Conservation (phyloP, 1,140 invertebrate species). For the Cryptotermes secundus region DNA sequence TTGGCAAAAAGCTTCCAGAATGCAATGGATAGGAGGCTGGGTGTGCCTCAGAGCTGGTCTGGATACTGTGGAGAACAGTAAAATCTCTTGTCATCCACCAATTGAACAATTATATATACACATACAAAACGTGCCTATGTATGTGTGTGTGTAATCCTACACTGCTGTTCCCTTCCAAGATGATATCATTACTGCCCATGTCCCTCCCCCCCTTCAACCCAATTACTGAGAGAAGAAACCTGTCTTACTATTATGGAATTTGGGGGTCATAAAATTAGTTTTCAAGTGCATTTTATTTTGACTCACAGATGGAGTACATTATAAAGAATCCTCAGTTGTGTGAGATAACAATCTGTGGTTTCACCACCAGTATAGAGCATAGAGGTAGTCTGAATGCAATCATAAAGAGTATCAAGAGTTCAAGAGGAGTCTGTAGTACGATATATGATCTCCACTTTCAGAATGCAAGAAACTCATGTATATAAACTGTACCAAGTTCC, state of each 20-base stretch:
- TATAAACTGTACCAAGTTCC: slow-evolving; percentile 22
- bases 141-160: background rate
- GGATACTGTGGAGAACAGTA: no score
- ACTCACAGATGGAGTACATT: background rate
- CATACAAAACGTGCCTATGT: background rate
- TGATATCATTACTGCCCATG: background rate
- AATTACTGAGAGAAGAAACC: background rate
- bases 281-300: background rate
- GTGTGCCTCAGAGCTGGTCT: no score
- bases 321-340: background rate
- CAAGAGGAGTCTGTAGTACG: background rate
- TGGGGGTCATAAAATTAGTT: background rate
- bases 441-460: background rate
- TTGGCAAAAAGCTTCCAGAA: no score
- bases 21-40: no score
- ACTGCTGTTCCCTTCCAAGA: background rate
- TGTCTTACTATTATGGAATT: background rate
- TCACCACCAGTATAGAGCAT: background rate
- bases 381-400: background rate
- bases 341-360: background rate
- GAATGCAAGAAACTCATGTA: background rate
- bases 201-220: no score
- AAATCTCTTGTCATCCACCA: no score
- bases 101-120: no score
- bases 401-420: background rate